Evolutionary conservation across 2,113 vertebrate genomes (phyloP).

Genomic region (Prionailurus viverrinus): DNA sequence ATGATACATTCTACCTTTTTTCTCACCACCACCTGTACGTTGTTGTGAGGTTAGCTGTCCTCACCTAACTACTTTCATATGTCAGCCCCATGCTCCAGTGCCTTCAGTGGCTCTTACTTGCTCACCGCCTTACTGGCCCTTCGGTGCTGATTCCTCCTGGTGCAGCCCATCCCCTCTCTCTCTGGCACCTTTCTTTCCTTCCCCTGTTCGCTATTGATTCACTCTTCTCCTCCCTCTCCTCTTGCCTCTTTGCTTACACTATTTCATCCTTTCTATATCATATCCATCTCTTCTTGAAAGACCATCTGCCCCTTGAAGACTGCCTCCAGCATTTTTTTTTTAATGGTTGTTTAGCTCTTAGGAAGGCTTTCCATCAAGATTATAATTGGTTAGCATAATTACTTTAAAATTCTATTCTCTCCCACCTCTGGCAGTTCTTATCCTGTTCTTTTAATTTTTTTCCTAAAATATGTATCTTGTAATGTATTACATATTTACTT

Average conservation of each 20-base stretch:
- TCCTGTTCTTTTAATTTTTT: not conserved
- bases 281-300: not conserved
- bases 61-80: not conserved
- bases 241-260: not conserved
- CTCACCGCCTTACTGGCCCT: not conserved
- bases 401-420: not conserved
- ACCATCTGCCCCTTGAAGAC: not conserved
- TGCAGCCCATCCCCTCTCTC: rapidly evolving
- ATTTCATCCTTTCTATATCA: not conserved
- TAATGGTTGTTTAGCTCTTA: not conserved
- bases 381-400: not conserved
- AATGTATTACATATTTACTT: not conserved
- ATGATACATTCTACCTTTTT: not conserved
- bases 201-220: not conserved
- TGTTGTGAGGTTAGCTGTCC: not conserved
- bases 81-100: rapidly evolving
- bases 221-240: not conserved
- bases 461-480: not conserved
- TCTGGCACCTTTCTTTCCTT: not conserved
- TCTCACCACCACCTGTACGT: not conserved
- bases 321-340: not conserved
- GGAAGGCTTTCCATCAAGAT: not conserved
- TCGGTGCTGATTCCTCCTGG: rapidly evolving
- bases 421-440: not conserved
- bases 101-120: not conserved